Evolutionary conservation across 2,888 invertebrate genomes (phyloP), one percentile per base, ranked within the genome.

Genomic region (Pimpla rufipes): DNA sequence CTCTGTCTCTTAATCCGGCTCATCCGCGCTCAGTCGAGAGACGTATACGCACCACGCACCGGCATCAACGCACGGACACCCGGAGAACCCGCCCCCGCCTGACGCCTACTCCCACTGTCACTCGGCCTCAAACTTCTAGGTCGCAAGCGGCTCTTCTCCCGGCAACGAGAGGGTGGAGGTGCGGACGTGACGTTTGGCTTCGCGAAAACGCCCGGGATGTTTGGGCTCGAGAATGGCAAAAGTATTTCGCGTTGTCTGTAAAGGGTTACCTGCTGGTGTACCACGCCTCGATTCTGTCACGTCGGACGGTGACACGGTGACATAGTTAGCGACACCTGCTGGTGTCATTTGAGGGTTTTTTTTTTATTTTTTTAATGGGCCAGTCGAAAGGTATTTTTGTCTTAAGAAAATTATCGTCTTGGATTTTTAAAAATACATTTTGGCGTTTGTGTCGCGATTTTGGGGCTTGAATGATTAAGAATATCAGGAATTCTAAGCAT

Each of bases 1-100:
- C 37, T 62, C 18, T 85, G 79, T 85, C 40, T 37, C 37, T 40
- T 92, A 92, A 92, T 91, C 92, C 90, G 91, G 91, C 91, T 92
- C 85, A 92, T 92, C 92, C 91, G 88, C 88, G 90, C 91, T 92
- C 89, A 91, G 89, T 89, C 90, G 86, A 88, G 85, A 87, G 82
- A 84, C 66, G 75, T 52, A 29, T 29, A 79, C 84, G 78, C 80
- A 82, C 78, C 74, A 83, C 85, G 84, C 83, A 83, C 67, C 37
- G 42, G 76, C 76, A 55, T 59, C 68, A 67, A 73, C 71, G 57
- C 37, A 52, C 45, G 52, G 50, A 67, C 57, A 77, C 71, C 62
- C 67, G 67, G 40, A 35, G 66, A 73, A 71, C 21, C 37, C 23
- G 62, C 42, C 70, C 52, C 66, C 21, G 23, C 29, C 52, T 52